Conservation (phyloP, 2,113 vertebrate species). For the Corydoras sp. region DNA sequence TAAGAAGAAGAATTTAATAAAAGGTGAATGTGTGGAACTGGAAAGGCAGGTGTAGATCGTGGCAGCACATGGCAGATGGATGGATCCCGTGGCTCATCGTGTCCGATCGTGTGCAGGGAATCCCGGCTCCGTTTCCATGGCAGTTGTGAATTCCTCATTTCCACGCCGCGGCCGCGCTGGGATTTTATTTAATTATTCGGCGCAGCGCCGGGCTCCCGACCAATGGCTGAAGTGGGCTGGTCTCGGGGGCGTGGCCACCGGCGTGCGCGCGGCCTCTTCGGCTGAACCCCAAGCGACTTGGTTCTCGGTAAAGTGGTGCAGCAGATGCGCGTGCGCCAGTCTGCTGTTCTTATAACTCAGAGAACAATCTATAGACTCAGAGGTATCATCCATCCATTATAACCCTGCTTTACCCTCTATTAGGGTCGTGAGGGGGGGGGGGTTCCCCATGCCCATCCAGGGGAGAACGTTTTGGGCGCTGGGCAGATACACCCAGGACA, state of each 20-base stretch:
- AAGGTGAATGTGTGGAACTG: neutral
- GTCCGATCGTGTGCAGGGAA: neutral
- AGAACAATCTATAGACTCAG: too few species aligned
- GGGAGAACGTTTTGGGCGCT: too few species aligned
- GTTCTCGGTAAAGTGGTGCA: neutral
- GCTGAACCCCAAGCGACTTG: neutral
- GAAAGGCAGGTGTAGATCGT: too few species aligned
- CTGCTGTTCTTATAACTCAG: too few species aligned
- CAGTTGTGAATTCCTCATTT: slow-evolving; percentile 12
- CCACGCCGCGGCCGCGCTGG: slow-evolving; percentile 22
- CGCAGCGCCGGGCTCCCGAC: slow-evolving; percentile 45
- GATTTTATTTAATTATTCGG: slow-evolving; percentile 53
- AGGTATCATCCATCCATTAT: too few species aligned
- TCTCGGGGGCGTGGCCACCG: slow-evolving; percentile 44
- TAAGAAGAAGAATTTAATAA: too few species aligned
- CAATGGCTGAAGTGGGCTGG: slow-evolving; percentile 56
- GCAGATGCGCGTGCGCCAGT: neutral
- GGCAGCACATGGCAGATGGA: neutral
- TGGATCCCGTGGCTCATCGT: neutral
- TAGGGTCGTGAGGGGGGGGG: too few species aligned
- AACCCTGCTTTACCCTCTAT: too few species aligned
- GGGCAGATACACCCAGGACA: too few species aligned
- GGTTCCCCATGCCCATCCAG: too few species aligned
- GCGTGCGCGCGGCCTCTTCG: neutral
- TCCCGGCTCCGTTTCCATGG: slow-evolving; percentile 14